Evolutionary conservation across 2,888 invertebrate genomes (phyloP).

Genomic region (Aproaerema taeniolella): DNA sequence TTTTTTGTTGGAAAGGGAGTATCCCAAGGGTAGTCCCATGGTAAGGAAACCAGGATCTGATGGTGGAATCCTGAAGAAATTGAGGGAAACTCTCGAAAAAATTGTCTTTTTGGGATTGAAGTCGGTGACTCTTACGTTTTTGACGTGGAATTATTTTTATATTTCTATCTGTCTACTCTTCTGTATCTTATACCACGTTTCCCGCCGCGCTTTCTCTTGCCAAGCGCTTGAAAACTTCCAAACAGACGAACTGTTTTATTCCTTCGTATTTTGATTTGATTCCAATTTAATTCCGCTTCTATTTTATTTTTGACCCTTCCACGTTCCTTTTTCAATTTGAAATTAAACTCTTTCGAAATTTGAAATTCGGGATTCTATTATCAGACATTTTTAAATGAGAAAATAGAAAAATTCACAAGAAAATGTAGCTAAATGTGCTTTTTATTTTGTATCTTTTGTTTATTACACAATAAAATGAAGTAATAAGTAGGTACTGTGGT

Average conservation of each 20-base stretch:
- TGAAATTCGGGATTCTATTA: neutral
- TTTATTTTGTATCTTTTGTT: too few species aligned
- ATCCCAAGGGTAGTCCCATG: too few species aligned
- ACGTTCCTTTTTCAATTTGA: slow-evolving; percentile 5
- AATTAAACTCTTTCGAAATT: neutral
- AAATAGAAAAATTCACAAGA: too few species aligned
- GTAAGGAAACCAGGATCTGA: too few species aligned
- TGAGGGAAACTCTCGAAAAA: too few species aligned
- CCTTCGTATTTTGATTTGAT: slow-evolving; percentile 40
- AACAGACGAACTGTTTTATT: slow-evolving; percentile 35
- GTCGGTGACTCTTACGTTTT: neutral
- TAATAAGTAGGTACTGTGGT: too few species aligned
- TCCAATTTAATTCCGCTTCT: neutral
- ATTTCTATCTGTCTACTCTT: slow-evolving; percentile 2
- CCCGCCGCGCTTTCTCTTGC: slow-evolving; percentile 37
- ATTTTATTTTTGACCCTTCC: slow-evolving; percentile 5
- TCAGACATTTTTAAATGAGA: too few species aligned
- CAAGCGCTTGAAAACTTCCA: slow-evolving; percentile 54
- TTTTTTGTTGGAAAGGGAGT: too few species aligned
- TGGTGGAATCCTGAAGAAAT: too few species aligned
- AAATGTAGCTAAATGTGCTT: too few species aligned
- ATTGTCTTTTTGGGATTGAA: neutral
- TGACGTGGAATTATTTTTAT: neutral
- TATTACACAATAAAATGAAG: too few species aligned
- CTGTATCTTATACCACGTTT: slow-evolving; percentile 26